phyloP scores from a whole-genome alignment of 2,888 invertebrate genomes.

The Pristionchus exspectatus region DNA sequence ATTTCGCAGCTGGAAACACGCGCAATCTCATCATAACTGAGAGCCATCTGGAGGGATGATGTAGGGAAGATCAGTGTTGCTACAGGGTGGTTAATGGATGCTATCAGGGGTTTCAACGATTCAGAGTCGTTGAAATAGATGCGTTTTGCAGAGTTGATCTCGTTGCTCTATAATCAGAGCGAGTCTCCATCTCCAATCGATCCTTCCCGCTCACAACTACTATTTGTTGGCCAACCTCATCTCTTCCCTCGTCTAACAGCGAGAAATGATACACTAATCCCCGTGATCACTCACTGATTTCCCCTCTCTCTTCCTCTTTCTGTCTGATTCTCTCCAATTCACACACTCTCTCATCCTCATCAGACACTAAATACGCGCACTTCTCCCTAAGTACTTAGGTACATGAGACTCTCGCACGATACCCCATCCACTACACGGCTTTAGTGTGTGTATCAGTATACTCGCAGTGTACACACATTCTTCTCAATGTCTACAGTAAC shows the following conservation, averaged over 20 bases:
- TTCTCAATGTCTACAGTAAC: constrained; percentile 24
- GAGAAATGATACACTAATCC: constrained; percentile 51
- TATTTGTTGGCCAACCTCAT: neutral
- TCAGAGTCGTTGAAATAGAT: too few relatives aligned
- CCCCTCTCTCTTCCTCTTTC: constrained; percentile 21
- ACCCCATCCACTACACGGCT: neutral
- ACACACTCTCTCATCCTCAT: constrained; percentile 15
- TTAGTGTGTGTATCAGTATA: constrained; percentile 39
- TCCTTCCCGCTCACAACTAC: neutral
- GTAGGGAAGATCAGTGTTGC: neutral
- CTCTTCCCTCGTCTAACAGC: neutral
- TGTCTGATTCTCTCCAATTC: constrained; percentile 7
- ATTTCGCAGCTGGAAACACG: constrained; percentile 2
- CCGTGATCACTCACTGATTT: neutral
- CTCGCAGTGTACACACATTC: neutral
- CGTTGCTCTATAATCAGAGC: neutral
- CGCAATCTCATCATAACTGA: neutral
- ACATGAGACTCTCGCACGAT: constrained; percentile 37
- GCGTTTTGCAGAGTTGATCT: neutral
- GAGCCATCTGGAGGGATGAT: constrained; percentile 8
- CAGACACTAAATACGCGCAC: neutral
- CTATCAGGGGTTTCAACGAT: too few relatives aligned
- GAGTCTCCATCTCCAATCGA: neutral
- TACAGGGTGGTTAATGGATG: too few relatives aligned
- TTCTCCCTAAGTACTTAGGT: constrained; percentile 34